phyloP scores from a whole-genome alignment of 92 coral and sea anemone genomes.

The Actinernus sp. region DNA sequence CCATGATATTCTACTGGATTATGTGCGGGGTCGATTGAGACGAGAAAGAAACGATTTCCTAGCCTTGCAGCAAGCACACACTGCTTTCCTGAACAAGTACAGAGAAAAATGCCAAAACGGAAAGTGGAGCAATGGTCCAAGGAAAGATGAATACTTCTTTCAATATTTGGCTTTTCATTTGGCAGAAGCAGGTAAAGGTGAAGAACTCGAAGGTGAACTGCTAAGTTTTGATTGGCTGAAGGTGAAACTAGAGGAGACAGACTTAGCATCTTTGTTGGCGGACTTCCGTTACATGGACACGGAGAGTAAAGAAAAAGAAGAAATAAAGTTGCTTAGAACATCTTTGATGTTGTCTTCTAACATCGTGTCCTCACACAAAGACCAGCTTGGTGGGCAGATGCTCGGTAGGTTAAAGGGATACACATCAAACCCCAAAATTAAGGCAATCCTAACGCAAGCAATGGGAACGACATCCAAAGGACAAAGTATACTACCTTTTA shows the following conservation, averaged over 20 bases:
- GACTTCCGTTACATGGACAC: slow-evolving; percentile 45
- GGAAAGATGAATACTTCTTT: slow-evolving; percentile 47
- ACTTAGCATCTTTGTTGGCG: slow-evolving; percentile 55
- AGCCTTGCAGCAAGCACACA: slow-evolving; percentile 22
- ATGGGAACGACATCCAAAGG: background rate
- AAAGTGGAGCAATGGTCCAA: slow-evolving; percentile 55
- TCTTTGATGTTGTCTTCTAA: slow-evolving; percentile 64
- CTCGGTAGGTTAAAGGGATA: slow-evolving; percentile 54
- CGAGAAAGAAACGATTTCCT: slow-evolving; percentile 7
- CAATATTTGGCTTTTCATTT: slow-evolving; percentile 58
- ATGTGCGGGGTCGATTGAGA: slow-evolving; percentile 48
- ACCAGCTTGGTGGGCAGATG: slow-evolving; percentile 55
- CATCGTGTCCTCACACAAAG: slow-evolving; percentile 30
- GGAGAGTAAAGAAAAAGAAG: slow-evolving; percentile 13
- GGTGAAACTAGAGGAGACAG: slow-evolving; percentile 49
- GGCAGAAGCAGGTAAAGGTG: slow-evolving; percentile 35
- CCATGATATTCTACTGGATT: slow-evolving; percentile 67
- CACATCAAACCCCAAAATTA: slow-evolving; percentile 23
- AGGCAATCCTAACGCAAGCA: slow-evolving; percentile 27
- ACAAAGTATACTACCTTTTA: slow-evolving; percentile 34
- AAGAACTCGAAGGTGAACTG: slow-evolving; percentile 35
- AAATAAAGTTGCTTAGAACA: slow-evolving; percentile 36
- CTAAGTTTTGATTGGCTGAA: slow-evolving; percentile 51
- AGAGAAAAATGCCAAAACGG: slow-evolving; percentile 19
- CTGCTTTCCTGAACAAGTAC: slow-evolving; percentile 20